Percentiles rank a stretch among this genome's conserved stretches.
These are phyloP conservation scores for Phortica okadai DNA, from an alignment of 2,888 invertebrate species.

Conservation along the genomic window DNA sequence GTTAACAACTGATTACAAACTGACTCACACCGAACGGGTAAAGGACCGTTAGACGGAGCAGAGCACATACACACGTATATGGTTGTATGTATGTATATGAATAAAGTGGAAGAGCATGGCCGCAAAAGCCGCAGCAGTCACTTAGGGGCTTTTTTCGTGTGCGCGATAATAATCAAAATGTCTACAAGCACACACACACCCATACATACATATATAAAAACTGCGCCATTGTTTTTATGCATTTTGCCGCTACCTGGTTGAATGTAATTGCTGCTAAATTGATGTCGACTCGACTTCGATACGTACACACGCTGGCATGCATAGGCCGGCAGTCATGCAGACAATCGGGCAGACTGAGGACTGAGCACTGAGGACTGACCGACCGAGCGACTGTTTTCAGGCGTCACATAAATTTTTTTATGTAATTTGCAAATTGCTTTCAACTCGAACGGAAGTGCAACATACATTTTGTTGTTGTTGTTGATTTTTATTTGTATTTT, in stretches of 20 bases:
- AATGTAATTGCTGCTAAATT: conserved; percentile 64
- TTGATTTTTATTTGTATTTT: too few relatives aligned
- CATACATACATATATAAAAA: conserved; percentile 5
- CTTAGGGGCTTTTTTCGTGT: conserved; percentile 56
- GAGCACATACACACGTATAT: background rate
- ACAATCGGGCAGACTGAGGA: conserved; percentile 50
- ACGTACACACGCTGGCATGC: background rate
- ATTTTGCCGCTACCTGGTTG: conserved; percentile 25
- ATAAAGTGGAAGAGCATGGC: conserved; percentile 50
- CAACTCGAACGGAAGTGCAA: conserved; percentile 33
- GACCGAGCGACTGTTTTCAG: background rate
- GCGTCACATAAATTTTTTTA: conserved; percentile 25
- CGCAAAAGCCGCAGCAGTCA: conserved; percentile 63
- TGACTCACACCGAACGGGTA: too few relatives aligned
- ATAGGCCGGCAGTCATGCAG: conserved; percentile 4
- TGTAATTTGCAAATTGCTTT: conserved; percentile 70
- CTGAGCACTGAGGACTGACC: conserved; percentile 35
- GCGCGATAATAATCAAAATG: conserved; percentile 66
- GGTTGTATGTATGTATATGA: conserved; percentile 29
- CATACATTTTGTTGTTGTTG: conserved; percentile 8
- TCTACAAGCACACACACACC: conserved; percentile 34
- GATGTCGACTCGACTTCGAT: conserved; percentile 43
- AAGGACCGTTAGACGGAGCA: background rate
- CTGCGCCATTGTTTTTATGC: conserved; percentile 32
- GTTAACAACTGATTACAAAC: background rate